Evolutionary conservation across 2,888 invertebrate species (phyloP), one percentile per base, ranked within the genome.

Genomic region (Priocnemis perturbator): DNA sequence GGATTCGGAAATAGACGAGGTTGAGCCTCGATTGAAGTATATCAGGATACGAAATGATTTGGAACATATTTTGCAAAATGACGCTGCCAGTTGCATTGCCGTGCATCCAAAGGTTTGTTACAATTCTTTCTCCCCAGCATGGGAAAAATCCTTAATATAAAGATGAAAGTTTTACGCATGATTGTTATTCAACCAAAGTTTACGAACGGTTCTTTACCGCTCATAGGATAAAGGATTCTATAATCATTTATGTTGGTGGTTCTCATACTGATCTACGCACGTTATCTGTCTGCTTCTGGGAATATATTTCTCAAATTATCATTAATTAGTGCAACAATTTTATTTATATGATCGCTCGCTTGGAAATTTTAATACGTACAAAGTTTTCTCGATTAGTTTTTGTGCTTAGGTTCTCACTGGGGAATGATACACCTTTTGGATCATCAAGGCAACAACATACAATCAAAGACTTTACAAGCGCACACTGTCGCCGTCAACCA

Each of bases 401-500:
- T 98, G 61, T 97, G 97, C 82, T 90, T 98, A 73, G 98, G 98
- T 26, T 97, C 97, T 15, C 95, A 96, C 86, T 96, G 95, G 94
- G 98, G 98, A 2, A 92, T 93, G 73, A 94, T 98, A 66, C 95
- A 97, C 86, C 90, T 98, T 67, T 89, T 98, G 65, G 98, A 98
- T 88, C 98, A 98, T 89, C 95, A 96, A 86, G 98, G 98, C 0
- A 97, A 98, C 88, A 93, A 93, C 61, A 92, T 93, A 30, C 91
- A 92, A 77, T 93, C 92, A 61, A 94, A 94, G 82, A 94, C 94
- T 81, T 90, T 95, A 50, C 93, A 93, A 81, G 92, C 94, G 30
- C 98, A 98, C 85, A 93, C 95, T 0, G 95, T 97, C 0, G 95
- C 97, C 11, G 97, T 99, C 0, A 98, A 98, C 90, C 96, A 95